Evolutionary conservation across 2,113 vertebrate species (phyloP).

Genomic region (Phrynosoma blainvillii): DNA sequence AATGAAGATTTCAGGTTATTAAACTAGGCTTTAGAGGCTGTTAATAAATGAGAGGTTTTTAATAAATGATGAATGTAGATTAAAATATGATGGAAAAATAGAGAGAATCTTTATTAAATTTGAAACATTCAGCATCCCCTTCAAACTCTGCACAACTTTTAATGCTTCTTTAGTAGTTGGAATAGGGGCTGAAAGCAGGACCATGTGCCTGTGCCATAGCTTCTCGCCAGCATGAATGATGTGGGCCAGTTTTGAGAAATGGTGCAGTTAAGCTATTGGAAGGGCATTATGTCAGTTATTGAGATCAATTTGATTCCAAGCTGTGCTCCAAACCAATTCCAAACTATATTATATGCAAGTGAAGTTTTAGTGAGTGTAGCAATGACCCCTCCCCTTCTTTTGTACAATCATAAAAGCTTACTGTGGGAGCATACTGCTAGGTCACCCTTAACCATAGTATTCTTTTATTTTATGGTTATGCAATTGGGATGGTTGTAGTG

Average conservation of each 20-base stretch:
- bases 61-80: constrained; percentile 62
- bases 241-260: background rate
- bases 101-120: constrained; percentile 51
- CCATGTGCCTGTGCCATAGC: background rate
- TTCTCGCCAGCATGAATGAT: background rate
- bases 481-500: background rate
- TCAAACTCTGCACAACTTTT: background rate
- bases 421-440: background rate
- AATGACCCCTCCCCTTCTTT: background rate
- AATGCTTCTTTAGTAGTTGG: constrained; percentile 26
- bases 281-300: background rate
- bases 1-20: constrained; percentile 63
- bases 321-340: background rate
- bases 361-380: background rate
- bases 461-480: background rate
- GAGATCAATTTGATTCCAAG: background rate
- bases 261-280: background rate
- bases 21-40: constrained; percentile 59
- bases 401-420: background rate
- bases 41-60: constrained; percentile 64
- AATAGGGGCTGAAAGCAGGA: constrained; percentile 25
- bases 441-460: background rate
- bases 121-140: constrained; percentile 43
- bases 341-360: background rate
- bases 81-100: constrained; percentile 51